Evolutionary conservation across 1,140 invertebrate species (phyloP), one percentile per base, ranked within the genome.

Genomic region (Neodiprion pinetum): DNA sequence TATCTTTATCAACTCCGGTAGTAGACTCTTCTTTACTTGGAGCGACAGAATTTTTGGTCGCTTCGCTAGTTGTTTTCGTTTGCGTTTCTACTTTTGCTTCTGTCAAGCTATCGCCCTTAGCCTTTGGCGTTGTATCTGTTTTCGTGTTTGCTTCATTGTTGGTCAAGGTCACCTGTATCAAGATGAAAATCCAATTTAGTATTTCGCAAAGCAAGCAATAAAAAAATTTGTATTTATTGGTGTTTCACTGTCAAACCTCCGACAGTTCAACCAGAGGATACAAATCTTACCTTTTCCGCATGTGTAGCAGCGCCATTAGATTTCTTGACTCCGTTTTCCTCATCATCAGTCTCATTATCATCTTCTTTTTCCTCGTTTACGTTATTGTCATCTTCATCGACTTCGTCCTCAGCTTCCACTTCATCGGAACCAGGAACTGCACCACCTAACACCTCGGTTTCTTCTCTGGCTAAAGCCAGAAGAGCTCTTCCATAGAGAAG

Each of bases 401-500:
- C 89, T 79, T 89, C 89, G 7, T 90, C 89, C 14, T 90, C 88
- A 72, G 85, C 82, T 17, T 89, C 88, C 10, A 85, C 84, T 48
- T 90, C 89, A 73, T 84, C 91, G 88, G 89, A 90, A 76, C 89
- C 90, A 75, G 93, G 91, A 48, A 95, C 87, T 66, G 91, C 93
- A 82, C 93, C 92, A 7, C 94, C 96, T 7, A 97, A 86, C 1
- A 97, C 94, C 50, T 93, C 94, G 80, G 90, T 92, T 82, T 98
- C 96, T 80, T 94, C 92, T 80, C 96, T 90, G 0, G 95, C 93
- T 50, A 97, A 83, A 74, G 95, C 95, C 21, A 98, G 88, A 7
- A 98, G 87, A 5, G 96, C 92, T 83, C 93, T 93, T 0, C 96
- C 95, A 85, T 94, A 94, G 69, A 90, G 89, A 75, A 95, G 92